Conservation (phyloP, 2,888 invertebrate genomes). For the Muschampia plurimacula region DNA sequence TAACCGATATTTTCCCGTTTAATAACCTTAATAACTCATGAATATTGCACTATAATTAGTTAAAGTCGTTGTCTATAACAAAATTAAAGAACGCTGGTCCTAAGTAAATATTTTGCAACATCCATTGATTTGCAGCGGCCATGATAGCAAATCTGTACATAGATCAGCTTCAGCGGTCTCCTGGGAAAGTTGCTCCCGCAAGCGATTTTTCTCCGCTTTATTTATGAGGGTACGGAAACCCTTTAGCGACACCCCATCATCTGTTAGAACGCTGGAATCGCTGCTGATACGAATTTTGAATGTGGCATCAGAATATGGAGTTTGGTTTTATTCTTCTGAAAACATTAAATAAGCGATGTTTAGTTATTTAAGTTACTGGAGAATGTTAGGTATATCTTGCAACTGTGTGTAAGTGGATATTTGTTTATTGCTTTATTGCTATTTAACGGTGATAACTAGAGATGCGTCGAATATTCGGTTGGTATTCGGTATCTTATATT, state of each 20-base stretch:
- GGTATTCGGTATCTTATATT: too few species aligned
- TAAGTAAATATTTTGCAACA: not conserved
- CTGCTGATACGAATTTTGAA: constrained; percentile 35
- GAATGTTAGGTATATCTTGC: too few species aligned
- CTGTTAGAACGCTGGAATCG: constrained; percentile 33
- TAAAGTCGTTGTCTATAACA: not conserved
- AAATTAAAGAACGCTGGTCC: not conserved
- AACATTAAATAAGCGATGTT: not conserved
- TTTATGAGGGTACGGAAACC: constrained; percentile 40
- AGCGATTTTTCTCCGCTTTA: constrained; percentile 37
- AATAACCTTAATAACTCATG: not conserved
- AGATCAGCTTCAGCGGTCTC: constrained; percentile 30
- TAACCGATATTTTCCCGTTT: not conserved
- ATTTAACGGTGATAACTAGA: too few species aligned
- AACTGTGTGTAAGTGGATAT: too few species aligned
- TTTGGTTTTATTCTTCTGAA: not conserved
- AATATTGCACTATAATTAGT: not conserved
- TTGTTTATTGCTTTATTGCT: too few species aligned
- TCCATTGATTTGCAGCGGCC: constrained; percentile 30
- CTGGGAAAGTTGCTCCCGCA: constrained; percentile 31
- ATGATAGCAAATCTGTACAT: constrained; percentile 34
- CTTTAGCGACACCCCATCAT: constrained; percentile 39
- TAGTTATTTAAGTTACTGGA: too few species aligned
- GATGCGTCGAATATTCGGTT: too few species aligned
- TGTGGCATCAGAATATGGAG: not conserved